Evolutionary conservation across 2,113 vertebrate species (phyloP).

Genomic region (Microcebus griseorufus): DNA sequence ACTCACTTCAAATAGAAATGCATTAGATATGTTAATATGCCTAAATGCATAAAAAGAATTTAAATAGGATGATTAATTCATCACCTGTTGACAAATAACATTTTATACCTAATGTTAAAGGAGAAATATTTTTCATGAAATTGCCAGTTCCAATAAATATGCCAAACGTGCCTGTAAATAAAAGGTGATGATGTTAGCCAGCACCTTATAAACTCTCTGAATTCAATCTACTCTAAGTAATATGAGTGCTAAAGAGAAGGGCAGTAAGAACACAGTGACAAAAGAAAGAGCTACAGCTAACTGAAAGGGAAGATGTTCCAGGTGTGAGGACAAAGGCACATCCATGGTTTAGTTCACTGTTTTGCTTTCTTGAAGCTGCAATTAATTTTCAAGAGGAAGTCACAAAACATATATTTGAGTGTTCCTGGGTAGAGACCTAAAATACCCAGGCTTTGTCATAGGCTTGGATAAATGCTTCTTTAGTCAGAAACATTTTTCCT

Average conservation of each 20-base stretch:
- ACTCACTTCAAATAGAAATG: slow-evolving; percentile 68
- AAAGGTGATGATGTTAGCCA: slow-evolving; percentile 61
- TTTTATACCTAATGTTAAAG: slow-evolving; percentile 60
- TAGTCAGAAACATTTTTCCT: background rate
- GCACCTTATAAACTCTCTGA: slow-evolving; percentile 62
- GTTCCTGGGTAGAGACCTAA: background rate
- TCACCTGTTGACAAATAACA: slow-evolving; percentile 75
- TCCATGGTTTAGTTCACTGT: background rate
- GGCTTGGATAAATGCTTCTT: background rate
- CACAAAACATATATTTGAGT: background rate
- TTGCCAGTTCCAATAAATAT: slow-evolving; percentile 75
- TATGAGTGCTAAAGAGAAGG: slow-evolving; percentile 14
- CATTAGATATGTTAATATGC: slow-evolving; percentile 72
- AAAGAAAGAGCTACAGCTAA: slow-evolving; percentile 3
- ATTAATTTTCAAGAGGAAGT: slow-evolving; percentile 52
- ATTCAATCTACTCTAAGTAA: slow-evolving; percentile 55
- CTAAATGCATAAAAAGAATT: slow-evolving; percentile 76
- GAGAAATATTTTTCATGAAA: slow-evolving; percentile 75
- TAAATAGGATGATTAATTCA: slow-evolving; percentile 80
- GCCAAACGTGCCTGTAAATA: slow-evolving; percentile 69
- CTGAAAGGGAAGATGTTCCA: background rate
- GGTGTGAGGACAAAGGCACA: background rate
- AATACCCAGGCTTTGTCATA: background rate
- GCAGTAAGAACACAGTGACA: background rate
- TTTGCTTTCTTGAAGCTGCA: slow-evolving; percentile 21